Percentiles rank a stretch among this genome's conserved stretches.
These are phyloP conservation scores for Ciconia boyciana DNA, from an alignment of 2,113 vertebrate species.

Conservation along the genomic window DNA sequence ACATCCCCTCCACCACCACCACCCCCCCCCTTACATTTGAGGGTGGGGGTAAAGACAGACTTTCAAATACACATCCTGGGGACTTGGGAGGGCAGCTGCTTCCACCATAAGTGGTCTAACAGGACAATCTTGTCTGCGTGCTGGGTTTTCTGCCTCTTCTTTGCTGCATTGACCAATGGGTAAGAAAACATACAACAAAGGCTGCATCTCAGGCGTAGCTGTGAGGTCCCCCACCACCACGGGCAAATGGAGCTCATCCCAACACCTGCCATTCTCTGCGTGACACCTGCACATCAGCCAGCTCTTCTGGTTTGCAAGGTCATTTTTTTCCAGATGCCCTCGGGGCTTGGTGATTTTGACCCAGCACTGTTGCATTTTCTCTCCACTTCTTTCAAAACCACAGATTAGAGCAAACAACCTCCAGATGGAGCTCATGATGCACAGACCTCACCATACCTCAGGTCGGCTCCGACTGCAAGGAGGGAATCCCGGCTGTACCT, in stretches of 20 bases:
- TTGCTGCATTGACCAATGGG: background rate
- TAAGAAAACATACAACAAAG: background rate
- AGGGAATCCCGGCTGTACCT: fast-evolving
- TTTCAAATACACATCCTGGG: background rate
- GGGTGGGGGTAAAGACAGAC: background rate
- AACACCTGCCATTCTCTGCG: fast-evolving
- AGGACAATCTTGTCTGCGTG: background rate
- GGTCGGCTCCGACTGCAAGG: fast-evolving
- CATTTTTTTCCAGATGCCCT: background rate
- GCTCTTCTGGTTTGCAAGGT: background rate
- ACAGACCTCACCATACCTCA: background rate
- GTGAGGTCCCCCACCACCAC: background rate
- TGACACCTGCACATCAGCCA: background rate
- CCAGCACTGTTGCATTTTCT: background rate
- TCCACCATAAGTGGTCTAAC: background rate
- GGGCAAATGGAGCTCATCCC: background rate
- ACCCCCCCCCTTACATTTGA: background rate
- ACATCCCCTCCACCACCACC: background rate
- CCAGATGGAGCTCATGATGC: conserved; percentile 47
- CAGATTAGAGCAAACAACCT: background rate
- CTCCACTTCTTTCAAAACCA: background rate
- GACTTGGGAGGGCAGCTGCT: background rate
- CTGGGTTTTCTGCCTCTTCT: background rate
- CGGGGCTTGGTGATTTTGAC: background rate
- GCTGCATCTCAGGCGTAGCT: background rate